Evolutionary conservation across 2,888 invertebrate genomes (phyloP), one percentile per base, ranked within the genome.

Genomic region (Catocala fraxini): DNA sequence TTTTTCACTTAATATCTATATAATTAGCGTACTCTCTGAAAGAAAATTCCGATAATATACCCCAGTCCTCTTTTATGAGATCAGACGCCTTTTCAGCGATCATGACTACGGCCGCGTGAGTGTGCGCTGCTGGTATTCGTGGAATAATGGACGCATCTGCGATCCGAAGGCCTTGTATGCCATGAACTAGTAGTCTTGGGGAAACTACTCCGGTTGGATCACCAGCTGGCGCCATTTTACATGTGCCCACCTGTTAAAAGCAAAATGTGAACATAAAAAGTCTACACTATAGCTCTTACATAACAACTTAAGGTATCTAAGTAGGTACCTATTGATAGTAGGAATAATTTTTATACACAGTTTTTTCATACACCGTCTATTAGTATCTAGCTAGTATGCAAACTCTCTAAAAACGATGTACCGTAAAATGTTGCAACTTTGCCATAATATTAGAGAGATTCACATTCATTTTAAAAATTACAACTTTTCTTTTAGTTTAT

Each of bases 171-270:
- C 90, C 87, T 25, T 74, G 71, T 7, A 92, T 66, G 7, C 95
- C 94, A 56, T 90, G 88, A 5, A 95, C 95, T 6, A 73, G 68
- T 0, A 95, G 85, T n/a, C 92, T 78, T 5, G 95, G 94, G 70
- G 96, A 95, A 0, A 97, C 97, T 4, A 97, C 97, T 0, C 96
- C 95, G 0, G 94, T 94, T 0, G 95, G 92, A 78, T 97, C 96
- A 0, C 83, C 88, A 0, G 77, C 76, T 0, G 96, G 95, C 0
- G 96, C 96, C 97, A 97, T 97, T 88, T 96, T 96, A 71, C 96
- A 96, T 0, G 97, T 97, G 12, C 96, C 96, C 13, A 95, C 95
- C 87, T 96, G 93, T 5, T 70, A 76, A 15, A 48, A 54, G 6
- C 6, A 7, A 9, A 39, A 39, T 39, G 35, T 6, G 4, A 25